A percentile compares a stretch with the other conserved stretches of the same genome.
These are phyloP conservation scores for Chrysolina haemoptera DNA, from an alignment of 2,888 invertebrate genomes.

Conservation along the genomic window DNA sequence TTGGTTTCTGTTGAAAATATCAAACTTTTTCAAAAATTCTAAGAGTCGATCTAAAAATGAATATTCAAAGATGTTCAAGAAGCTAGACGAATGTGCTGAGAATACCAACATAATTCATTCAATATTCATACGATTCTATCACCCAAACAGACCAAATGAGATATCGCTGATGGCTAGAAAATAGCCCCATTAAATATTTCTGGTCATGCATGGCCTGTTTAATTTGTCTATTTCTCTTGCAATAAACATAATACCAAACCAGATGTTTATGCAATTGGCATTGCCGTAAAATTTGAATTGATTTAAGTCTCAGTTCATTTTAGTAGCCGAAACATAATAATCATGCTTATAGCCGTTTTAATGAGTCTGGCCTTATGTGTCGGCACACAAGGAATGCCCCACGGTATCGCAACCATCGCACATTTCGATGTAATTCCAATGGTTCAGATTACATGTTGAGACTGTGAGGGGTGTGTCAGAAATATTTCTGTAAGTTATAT, in stretches of 20 bases:
- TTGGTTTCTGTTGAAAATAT: no score
- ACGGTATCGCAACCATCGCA: background rate
- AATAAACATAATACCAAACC: background rate
- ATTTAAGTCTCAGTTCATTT: background rate
- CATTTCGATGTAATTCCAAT: background rate
- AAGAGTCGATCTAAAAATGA: no score
- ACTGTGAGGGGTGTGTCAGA: no score
- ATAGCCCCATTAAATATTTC: background rate
- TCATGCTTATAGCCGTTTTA: background rate
- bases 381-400: background rate
- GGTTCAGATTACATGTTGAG: no score
- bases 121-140: background rate
- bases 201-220: background rate
- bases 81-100: background rate
- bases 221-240: background rate
- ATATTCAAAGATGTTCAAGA: no score
- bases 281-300: conserved; percentile 1
- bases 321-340: background rate
- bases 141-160: background rate
- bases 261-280: conserved; percentile 2
- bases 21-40: no score
- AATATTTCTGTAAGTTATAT: no score
- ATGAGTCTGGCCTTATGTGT: background rate
- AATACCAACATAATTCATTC: background rate
- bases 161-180: background rate